A percentile compares a stretch with the other conserved stretches of the same genome.
These are phyloP conservation scores for Scleropages formosus DNA, from an alignment of 2,797 vertebrate species.

Conservation along the genomic window DNA sequence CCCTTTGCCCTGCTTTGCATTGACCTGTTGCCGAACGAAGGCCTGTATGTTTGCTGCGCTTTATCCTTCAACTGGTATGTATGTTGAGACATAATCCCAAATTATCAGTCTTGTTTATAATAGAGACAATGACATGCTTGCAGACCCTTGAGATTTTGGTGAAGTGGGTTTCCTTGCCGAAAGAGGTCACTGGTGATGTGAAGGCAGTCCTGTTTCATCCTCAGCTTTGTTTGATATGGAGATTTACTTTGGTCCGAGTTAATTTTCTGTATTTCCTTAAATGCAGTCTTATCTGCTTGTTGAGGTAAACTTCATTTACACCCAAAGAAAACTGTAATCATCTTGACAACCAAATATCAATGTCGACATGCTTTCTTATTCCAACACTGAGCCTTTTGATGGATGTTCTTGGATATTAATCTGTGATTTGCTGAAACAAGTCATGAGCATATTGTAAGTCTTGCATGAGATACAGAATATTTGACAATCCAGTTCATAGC, in stretches of 20 bases:
- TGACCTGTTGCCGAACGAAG: slow-evolving; percentile 30
- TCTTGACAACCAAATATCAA: not conserved
- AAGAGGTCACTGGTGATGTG: not conserved
- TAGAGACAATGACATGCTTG: no score
- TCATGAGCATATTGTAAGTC: not conserved
- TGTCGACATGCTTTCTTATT: slow-evolving; percentile 34
- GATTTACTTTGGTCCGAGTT: no score
- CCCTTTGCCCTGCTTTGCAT: slow-evolving; percentile 28
- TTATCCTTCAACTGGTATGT: slow-evolving; percentile 14
- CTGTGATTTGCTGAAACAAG: slow-evolving; percentile 19
- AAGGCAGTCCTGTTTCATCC: not conserved
- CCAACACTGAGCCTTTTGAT: slow-evolving; percentile 15
- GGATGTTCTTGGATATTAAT: not conserved
- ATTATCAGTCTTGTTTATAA: not conserved
- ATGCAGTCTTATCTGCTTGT: slow-evolving; percentile 25
- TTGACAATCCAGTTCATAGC: not conserved
- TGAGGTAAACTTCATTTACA: slow-evolving; percentile 26
- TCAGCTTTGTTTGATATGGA: no score
- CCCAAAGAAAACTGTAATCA: slow-evolving; percentile 32
- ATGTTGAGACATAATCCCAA: not conserved
- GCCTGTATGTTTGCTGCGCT: not conserved
- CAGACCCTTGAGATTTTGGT: not conserved
- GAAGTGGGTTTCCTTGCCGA: not conserved
- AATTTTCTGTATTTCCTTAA: slow-evolving; percentile 28
- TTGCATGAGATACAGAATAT: not conserved